Percentiles rank a stretch among this genome's conserved stretches.
These are phyloP conservation scores for Athalia rosae DNA, from an alignment of 2,888 invertebrate species.

Conservation along the genomic window DNA sequence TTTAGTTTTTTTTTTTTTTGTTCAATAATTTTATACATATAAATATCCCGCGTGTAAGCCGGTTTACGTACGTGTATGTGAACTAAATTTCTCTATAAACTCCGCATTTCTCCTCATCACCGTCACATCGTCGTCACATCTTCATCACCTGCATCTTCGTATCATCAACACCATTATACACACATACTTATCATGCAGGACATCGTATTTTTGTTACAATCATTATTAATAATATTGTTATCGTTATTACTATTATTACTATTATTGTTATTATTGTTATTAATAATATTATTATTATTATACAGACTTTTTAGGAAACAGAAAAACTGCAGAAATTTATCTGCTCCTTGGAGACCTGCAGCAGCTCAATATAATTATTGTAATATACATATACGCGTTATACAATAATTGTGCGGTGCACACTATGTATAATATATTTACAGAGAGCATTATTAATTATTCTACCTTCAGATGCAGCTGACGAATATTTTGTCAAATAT, in stretches of 20 bases:
- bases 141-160: neutral
- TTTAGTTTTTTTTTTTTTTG: neutral
- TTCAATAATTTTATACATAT: neutral
- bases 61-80: neutral
- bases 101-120: neutral
- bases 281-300: neutral
- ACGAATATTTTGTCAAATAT: constrained; percentile 55
- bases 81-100: neutral
- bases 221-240: no score
- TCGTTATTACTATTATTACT: no score
- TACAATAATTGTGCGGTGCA: constrained; percentile 49
- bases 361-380: neutral
- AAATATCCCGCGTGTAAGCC: neutral
- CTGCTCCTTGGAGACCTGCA: constrained; percentile 57
- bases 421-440: constrained; percentile 57
- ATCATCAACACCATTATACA: neutral
- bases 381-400: neutral
- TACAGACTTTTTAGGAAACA: constrained; percentile 33
- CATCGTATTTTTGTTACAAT: neutral
- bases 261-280: no score
- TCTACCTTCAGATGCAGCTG: constrained; percentile 55
- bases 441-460: constrained; percentile 54
- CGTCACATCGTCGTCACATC: neutral
- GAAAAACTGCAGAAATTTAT: neutral
- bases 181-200: constrained; percentile 6